Base-by-base conservation (phyloP, 2,113 vertebrate species). In the Myrmophylax atrothorax region DNA sequence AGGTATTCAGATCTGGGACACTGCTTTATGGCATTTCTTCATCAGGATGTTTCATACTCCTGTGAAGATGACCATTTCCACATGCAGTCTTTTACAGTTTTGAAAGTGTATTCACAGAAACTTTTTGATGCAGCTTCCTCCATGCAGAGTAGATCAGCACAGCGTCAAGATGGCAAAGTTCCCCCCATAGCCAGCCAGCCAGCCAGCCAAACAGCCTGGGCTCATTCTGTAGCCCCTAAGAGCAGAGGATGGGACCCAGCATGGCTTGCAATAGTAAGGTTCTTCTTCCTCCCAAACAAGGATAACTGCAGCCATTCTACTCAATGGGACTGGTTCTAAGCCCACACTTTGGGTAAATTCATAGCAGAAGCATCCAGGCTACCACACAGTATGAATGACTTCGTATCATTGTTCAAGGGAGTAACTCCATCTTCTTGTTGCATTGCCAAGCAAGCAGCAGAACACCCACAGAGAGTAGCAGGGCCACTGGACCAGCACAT, bases 211-310 rank as follows among this genome's bases (percentile, higher is more conserved):
- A 67, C 7, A 49, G 15, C 19, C 42, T 23, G 50, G n/a, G 37
- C 19, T 91, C 0, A 0, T 56, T 53, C 46, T 66, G 35, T 6
- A 73, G 40, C 28, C 28, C 14, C 28, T 20, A 25, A 64, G 53
- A 76, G 49, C 46, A 66, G 24, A 6, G 7, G 7, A 56, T 11
- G 12, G 18, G 63, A 77, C 46, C 53, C 37, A 69, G 59, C 6
- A 37, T 0, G 1, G 44, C 37, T 37, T 0, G 0, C 28, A 82
- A 38, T 17, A 18, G 12, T 0, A 18, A 10, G 1, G 1, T 50
- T 83, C 29, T 37, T 62, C 50, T 33, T 23, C 29, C 53, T 86
- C 37, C 18, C 38, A 77, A 12, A 53, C 16, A 23, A 80, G 40
- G 31, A 3, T 25, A 69, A 62, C 25, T 35, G 38, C 40, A 25